A percentile compares a stretch with the other conserved stretches of the same genome.
Evolutionary conservation across 1,140 invertebrate species (phyloP).

Genomic region (Microplitis demolitor): DNA sequence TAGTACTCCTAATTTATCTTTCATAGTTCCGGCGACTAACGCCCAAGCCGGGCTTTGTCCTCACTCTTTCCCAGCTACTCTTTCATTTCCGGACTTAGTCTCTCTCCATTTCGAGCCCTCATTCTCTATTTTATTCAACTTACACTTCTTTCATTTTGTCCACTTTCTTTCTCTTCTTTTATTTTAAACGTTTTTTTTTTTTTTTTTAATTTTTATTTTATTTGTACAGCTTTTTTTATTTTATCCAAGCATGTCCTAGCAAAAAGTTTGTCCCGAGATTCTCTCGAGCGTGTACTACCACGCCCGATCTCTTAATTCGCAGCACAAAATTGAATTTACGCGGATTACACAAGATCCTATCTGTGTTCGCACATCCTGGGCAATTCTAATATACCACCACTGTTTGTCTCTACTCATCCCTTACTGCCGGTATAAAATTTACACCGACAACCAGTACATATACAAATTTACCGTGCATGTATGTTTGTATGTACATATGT

Average conservation of each 20-base stretch:
- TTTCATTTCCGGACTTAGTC: background rate
- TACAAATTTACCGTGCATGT: background rate
- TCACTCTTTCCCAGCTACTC: background rate
- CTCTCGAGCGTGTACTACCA: background rate
- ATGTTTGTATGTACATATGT: background rate
- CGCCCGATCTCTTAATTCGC: conserved; percentile 1
- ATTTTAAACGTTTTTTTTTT: background rate
- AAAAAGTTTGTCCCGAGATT: background rate
- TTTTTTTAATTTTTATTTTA: background rate
- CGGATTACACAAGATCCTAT: conserved; percentile 2
- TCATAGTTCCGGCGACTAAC: background rate
- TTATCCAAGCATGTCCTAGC: background rate
- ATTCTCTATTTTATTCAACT: background rate
- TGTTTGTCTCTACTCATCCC: background rate
- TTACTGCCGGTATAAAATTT: background rate
- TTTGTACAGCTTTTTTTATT: background rate
- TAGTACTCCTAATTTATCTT: conserved; percentile 2
- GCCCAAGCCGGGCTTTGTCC: background rate
- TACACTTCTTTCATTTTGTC: background rate
- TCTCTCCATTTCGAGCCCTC: background rate
- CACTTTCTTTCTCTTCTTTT: background rate
- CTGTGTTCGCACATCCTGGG: background rate
- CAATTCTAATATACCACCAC: background rate
- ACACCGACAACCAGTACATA: background rate
- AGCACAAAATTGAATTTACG: background rate